Conservation (phyloP, 1,140 invertebrate species). For the Achroia grisella region DNA sequence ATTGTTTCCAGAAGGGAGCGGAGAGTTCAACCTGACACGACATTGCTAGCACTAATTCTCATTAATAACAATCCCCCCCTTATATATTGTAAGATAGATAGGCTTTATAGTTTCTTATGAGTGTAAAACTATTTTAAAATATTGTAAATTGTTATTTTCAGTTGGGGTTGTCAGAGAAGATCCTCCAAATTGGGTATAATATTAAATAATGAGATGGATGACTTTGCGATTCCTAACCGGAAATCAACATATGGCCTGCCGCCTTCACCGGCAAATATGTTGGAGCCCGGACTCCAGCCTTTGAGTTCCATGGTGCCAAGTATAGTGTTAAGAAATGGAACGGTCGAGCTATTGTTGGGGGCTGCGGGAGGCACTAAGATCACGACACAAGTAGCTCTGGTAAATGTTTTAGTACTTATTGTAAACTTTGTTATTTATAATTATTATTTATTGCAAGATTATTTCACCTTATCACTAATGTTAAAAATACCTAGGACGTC, state of each 20-base stretch:
- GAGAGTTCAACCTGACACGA: no score
- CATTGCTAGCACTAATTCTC: no score
- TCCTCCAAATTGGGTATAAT: slow-evolving; percentile 90
- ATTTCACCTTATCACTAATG: no score
- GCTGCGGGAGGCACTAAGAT: slow-evolving; percentile 94
- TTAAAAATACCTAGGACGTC: no score
- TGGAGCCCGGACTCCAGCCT: slow-evolving; percentile 86
- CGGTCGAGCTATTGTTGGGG: slow-evolving; percentile 83
- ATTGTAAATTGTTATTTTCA: slow-evolving; percentile 39
- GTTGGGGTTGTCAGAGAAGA: slow-evolving; percentile 83
- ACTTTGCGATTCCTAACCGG: slow-evolving; percentile 89
- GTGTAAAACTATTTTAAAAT: no score
- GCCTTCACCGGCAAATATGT: slow-evolving; percentile 87
- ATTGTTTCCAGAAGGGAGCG: no score
- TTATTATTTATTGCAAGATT: no score
- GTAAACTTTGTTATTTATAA: slow-evolving; percentile 9
- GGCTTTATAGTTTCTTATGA: no score
- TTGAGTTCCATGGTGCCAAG: slow-evolving; percentile 93
- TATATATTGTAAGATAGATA: no score
- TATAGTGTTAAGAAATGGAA: slow-evolving; percentile 80
- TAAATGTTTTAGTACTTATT: slow-evolving; percentile 49
- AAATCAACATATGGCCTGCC: slow-evolving; percentile 86
- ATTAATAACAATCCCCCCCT: no score
- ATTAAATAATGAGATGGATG: slow-evolving; percentile 97
- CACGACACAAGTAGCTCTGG: slow-evolving; percentile 84